Evolutionary conservation across 1,140 invertebrate species (phyloP).

Genomic region (Papilio machaon): DNA sequence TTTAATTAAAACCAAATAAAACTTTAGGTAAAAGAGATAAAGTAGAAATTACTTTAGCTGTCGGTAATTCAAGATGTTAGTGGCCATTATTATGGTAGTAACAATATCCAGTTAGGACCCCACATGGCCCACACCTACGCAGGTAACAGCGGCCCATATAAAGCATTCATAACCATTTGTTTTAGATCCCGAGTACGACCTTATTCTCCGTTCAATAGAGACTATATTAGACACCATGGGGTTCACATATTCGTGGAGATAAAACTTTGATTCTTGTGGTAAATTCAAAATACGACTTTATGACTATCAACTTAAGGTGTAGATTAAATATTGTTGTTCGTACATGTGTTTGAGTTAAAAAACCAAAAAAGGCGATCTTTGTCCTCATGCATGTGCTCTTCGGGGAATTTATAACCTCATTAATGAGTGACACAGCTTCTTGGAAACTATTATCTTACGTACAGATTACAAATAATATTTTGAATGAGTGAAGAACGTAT

Average conservation of each 20-base stretch:
- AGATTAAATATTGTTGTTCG: slow-evolving; percentile 1
- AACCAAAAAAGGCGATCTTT: slow-evolving; percentile 51
- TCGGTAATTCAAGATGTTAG: background rate
- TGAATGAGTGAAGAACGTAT: background rate
- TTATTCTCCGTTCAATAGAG: slow-evolving; percentile 24
- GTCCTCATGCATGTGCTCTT: slow-evolving; percentile 50
- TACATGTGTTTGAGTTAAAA: slow-evolving; percentile 45
- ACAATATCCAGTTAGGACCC: slow-evolving; percentile 48
- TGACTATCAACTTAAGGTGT: background rate
- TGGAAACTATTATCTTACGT: slow-evolving; percentile 24
- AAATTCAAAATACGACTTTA: slow-evolving; percentile 26
- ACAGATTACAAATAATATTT: slow-evolving; percentile 27
- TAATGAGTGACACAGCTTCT: slow-evolving; percentile 42
- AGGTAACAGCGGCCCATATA: slow-evolving; percentile 55
- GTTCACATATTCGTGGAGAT: background rate
- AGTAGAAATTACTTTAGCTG: slow-evolving; percentile 9
- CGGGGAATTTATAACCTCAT: slow-evolving; percentile 49
- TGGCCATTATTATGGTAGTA: slow-evolving; percentile 49
- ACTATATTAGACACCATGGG: background rate
- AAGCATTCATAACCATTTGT: slow-evolving; percentile 40
- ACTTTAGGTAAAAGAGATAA: slow-evolving; percentile 29
- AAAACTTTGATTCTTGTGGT: background rate
- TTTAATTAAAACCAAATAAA: slow-evolving; percentile 17
- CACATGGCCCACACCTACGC: slow-evolving; percentile 58
- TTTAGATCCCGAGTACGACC: background rate